phyloP scores from a whole-genome alignment of 2,888 invertebrate species.

The Galerucella pusilla region DNA sequence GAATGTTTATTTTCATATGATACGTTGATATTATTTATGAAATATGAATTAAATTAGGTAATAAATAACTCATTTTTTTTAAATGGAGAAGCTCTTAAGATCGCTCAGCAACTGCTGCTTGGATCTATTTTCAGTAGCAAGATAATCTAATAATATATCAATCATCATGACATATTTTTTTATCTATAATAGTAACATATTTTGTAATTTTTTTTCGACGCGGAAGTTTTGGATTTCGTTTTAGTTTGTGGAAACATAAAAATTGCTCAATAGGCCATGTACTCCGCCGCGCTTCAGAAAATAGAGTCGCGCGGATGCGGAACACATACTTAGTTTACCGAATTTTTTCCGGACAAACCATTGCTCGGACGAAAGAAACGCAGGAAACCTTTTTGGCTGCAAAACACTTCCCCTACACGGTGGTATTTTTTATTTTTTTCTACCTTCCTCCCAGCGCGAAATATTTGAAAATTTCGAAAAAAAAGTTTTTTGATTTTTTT shows the following conservation, averaged over 20 bases:
- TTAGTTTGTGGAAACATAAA: not conserved
- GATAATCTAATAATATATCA: constrained; percentile 5
- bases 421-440: too few species aligned
- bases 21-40: constrained; percentile 7
- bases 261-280: not conserved
- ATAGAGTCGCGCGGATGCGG: too few species aligned
- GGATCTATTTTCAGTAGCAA: not conserved
- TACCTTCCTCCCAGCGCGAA: too few species aligned
- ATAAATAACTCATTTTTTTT: constrained; percentile 7
- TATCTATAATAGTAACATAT: not conserved
- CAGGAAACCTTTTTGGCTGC: too few species aligned
- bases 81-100: constrained; percentile 1
- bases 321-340: too few species aligned
- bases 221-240: not conserved
- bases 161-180: not conserved
- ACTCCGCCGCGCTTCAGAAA: too few species aligned
- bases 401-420: too few species aligned
- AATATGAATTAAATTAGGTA: constrained; percentile 14
- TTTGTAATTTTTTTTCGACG: not conserved
- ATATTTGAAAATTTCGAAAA: too few species aligned
- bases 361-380: too few species aligned
- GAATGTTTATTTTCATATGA: constrained; percentile 4
- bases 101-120: too few species aligned
- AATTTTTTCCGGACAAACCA: too few species aligned
- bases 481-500: too few species aligned